Conservation (phyloP, 2,797 vertebrate species). For the Buphagus erythrorhynchus region DNA sequence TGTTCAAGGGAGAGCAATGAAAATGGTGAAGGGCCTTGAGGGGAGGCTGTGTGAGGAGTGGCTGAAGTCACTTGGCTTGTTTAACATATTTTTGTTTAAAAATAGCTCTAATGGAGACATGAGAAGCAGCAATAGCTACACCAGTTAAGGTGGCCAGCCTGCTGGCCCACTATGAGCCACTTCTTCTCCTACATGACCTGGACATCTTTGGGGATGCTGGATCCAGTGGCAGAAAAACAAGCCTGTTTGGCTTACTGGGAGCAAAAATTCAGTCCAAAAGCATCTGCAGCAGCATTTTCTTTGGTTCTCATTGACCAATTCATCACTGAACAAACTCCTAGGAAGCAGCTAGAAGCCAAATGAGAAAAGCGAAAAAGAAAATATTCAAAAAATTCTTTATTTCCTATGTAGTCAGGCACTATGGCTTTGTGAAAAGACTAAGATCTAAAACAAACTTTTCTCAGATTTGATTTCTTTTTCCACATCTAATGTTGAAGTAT, state of each 20-base stretch:
- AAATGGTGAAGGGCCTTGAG: neutral
- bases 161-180: rapidly evolving
- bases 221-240: neutral
- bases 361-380: neutral
- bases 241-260: neutral
- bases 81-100: neutral
- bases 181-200: neutral
- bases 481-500: neutral
- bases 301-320: neutral
- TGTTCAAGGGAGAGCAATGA: neutral
- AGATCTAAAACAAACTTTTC: neutral
- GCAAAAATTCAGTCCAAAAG: neutral
- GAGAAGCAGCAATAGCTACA: neutral
- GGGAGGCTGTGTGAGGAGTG: neutral
- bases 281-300: neutral
- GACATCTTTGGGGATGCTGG: neutral
- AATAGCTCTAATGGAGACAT: neutral
- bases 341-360: neutral
- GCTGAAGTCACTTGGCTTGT: neutral
- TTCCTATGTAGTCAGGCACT: neutral
- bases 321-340: neutral
- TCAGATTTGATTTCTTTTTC: neutral
- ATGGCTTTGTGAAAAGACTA: neutral
- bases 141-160: neutral
- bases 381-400: neutral